phyloP scores from a whole-genome alignment of 2,113 vertebrate genomes.

The Macaca fascicularis region T2T-MFA8v1.1 NC_088375.1:54843501-54844000 shows the following conservation, averaged over 20 bases:
- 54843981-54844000: conserved; percentile 78
- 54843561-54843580: background rate
- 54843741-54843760: background rate
- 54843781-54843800: background rate
- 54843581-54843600: background rate
- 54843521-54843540: background rate
- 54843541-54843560: background rate
- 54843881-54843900: background rate
- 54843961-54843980: conserved; percentile 82
- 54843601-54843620: background rate
- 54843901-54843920: conserved; percentile 63
- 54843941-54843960: conserved; percentile 76
- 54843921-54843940: conserved; percentile 67
- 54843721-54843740: background rate
- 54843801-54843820: background rate
- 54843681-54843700: background rate
- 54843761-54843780: background rate
- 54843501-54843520: background rate
- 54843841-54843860: background rate
- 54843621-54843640: background rate
- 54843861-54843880: background rate
- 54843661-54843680: background rate
- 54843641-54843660: background rate
- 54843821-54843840: conserved; percentile 7
- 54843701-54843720: background rate